Percentiles rank a stretch among this genome's conserved stretches.
Evolutionary conservation across 2,797 vertebrate species (phyloP).

Genomic region (Acrocephalus scirpaceus): DNA sequence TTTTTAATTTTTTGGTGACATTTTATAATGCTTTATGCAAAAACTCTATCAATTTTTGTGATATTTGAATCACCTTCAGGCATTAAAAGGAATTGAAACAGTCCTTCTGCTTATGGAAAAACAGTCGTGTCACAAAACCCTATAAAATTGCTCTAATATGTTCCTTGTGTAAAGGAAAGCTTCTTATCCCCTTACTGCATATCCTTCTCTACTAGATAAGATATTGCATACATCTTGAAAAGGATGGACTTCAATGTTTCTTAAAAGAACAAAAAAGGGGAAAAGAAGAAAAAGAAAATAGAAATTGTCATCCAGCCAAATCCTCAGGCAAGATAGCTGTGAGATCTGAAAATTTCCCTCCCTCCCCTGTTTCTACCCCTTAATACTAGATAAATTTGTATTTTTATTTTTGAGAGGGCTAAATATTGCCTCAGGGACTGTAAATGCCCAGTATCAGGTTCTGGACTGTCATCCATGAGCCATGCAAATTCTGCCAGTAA

Average conservation of each 20-base stretch:
- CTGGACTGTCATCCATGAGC: background rate
- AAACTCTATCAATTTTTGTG: background rate
- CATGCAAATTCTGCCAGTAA: background rate
- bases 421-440: background rate
- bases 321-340: background rate
- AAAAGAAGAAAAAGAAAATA: background rate
- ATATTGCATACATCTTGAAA: background rate
- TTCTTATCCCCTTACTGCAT: background rate
- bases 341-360: background rate
- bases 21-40: background rate
- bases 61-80: background rate
- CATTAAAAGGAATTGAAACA: background rate
- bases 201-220: background rate
- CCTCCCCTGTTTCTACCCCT: background rate
- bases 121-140: background rate
- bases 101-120: background rate
- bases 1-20: background rate
- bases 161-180: background rate
- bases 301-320: rapidly evolving
- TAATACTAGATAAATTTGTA: background rate
- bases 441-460: background rate
- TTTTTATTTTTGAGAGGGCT: background rate
- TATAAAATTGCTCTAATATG: background rate
- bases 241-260: background rate
- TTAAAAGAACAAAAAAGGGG: background rate